Evolutionary conservation across 1,140 invertebrate genomes (phyloP).

Genomic region (Caenorhabditis latens): DNA sequence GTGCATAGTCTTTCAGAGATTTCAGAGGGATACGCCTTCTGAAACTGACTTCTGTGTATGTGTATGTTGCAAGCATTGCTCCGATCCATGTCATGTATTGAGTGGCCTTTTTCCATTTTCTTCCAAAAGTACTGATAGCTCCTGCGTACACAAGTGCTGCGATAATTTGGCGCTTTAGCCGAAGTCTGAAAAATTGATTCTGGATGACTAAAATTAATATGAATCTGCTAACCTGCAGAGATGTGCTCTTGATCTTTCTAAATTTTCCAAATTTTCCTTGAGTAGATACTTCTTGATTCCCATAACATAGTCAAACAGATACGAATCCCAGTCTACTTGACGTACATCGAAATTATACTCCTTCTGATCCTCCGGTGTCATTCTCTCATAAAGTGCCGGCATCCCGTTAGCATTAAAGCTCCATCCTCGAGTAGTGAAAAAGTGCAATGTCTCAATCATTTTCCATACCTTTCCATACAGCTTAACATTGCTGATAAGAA

Average conservation of each 20-base stretch:
- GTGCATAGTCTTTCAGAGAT: conserved; percentile 72
- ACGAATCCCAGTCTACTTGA: conserved; percentile 74
- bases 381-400: conserved; percentile 69
- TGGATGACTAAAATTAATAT: not conserved
- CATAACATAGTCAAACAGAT: conserved; percentile 77
- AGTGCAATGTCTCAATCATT: conserved; percentile 77
- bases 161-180: conserved; percentile 66
- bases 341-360: conserved; percentile 76
- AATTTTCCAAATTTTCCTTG: conserved; percentile 71
- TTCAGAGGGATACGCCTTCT: conserved; percentile 71
- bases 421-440: conserved; percentile 76
- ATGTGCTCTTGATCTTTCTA: conserved; percentile 67
- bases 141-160: conserved; percentile 68
- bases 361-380: conserved; percentile 73
- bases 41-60: conserved; percentile 67
- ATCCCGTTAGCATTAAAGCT: conserved; percentile 71
- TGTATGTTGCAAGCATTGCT: conserved; percentile 68
- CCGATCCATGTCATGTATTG: conserved; percentile 72
- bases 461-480: conserved; percentile 75
- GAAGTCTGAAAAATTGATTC: conserved; percentile 66
- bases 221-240: conserved; percentile 62
- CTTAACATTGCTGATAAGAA: conserved; percentile 71
- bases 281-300: conserved; percentile 76
- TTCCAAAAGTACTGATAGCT: conserved; percentile 46
- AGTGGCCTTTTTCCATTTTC: conserved; percentile 67